phyloP scores from a whole-genome alignment of 92 coral and sea anemone genomes.

The Umimayanthus chanpuru region DNA sequence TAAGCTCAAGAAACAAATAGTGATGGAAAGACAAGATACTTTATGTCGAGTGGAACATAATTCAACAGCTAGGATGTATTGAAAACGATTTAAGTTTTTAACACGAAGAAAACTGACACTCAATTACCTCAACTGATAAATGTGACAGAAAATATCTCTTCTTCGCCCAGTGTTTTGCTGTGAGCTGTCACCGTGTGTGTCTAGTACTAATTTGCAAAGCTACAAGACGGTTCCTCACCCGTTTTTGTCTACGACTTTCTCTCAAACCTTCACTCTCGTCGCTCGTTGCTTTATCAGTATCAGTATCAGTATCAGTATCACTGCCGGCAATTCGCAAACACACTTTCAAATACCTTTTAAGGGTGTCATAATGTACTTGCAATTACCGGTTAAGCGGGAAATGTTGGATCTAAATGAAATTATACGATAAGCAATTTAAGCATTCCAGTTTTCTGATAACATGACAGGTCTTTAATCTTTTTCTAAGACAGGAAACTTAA shows the following conservation, averaged over 20 bases:
- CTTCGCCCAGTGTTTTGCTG: no score
- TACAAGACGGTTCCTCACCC: neutral
- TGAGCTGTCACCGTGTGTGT: no score
- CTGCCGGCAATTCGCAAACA: neutral
- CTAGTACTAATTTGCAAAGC: neutral
- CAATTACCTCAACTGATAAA: no score
- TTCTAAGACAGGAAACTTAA: neutral
- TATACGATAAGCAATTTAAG: neutral
- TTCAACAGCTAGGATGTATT: no score
- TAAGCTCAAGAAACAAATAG: no score
- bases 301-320: no score
- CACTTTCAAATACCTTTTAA: neutral
- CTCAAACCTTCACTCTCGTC: neutral
- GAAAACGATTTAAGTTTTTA: no score
- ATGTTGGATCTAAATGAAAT: neutral
- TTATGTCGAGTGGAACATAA: no score
- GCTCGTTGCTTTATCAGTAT: neutral
- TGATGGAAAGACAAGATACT: no score
- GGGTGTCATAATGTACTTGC: neutral
- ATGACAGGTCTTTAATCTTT: neutral
- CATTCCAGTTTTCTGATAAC: neutral
- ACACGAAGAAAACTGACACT: no score
- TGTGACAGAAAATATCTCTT: no score
- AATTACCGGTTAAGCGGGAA: conserved; percentile 1
- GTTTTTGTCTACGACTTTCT: neutral